Percentiles rank a stretch among this genome's conserved stretches.
phyloP scores from a whole-genome alignment of 1,140 invertebrate species.

The Gerris buenoi region DNA sequence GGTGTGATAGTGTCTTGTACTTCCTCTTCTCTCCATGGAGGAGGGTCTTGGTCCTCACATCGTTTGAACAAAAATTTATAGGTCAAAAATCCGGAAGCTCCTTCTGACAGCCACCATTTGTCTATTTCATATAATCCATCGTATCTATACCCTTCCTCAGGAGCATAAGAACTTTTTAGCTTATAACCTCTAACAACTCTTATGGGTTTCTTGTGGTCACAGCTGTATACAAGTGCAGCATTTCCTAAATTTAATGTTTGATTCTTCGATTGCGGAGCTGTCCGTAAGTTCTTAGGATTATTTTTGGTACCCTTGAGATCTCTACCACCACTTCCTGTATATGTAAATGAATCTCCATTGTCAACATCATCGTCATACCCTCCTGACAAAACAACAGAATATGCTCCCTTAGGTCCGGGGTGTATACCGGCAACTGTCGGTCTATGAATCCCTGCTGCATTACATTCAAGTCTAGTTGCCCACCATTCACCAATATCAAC shows the following conservation, averaged over 20 bases:
- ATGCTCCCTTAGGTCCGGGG: slow-evolving; percentile 26
- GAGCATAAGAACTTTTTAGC: slow-evolving; percentile 18
- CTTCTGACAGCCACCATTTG: slow-evolving; percentile 8
- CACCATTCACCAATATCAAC: slow-evolving; percentile 30
- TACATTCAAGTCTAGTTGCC: slow-evolving; percentile 30
- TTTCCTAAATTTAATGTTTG: slow-evolving; percentile 29
- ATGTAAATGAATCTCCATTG: slow-evolving; percentile 15
- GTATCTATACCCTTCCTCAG: slow-evolving; percentile 18
- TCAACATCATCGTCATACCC: slow-evolving; percentile 17
- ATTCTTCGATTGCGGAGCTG: slow-evolving; percentile 32
- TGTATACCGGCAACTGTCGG: slow-evolving; percentile 34
- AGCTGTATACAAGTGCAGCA: slow-evolving; percentile 27
- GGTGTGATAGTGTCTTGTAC: too few species aligned
- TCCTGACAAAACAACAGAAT: slow-evolving; percentile 16
- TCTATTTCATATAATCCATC: slow-evolving; percentile 16
- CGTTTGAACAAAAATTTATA: slow-evolving; percentile 11
- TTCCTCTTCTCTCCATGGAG: slow-evolving; percentile 13
- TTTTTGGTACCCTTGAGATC: slow-evolving; percentile 16
- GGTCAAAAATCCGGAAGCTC: slow-evolving; percentile 10
- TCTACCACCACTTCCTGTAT: slow-evolving; percentile 17
- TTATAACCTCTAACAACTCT: slow-evolving; percentile 33
- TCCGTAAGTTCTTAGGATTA: slow-evolving; percentile 29
- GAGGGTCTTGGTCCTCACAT: slow-evolving; percentile 5
- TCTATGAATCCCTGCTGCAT: slow-evolving; percentile 29
- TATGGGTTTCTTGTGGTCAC: slow-evolving; percentile 28